Base-by-base conservation (phyloP, 2,113 vertebrate genomes). In the Sorex araneus region DNA sequence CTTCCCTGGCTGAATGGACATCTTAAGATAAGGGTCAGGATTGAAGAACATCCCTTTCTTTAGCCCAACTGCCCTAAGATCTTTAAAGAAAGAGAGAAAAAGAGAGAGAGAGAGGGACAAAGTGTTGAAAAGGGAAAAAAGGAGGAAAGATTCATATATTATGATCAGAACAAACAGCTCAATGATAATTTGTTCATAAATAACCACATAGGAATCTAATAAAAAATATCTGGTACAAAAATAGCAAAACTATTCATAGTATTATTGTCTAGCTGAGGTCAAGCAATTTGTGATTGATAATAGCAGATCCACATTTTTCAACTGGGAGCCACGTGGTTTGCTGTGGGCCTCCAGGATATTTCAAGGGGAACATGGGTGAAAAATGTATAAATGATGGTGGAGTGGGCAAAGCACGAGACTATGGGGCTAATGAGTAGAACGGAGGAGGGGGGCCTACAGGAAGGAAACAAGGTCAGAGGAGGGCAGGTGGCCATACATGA, bases 11-110 rank as follows among this genome's bases (percentile, higher is more conserved):
- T 99, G 99, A 97, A 99, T 99, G 95, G 99, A 99, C 99, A 99
- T 99, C 98, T 99, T 99, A 75, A 99, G 98, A 94, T 99, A 99
- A 23, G 99, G 99, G 97, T 99, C 99, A 30, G 99, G 99, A 93
- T 99, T 99, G 97, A 99, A 99, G 98, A 99, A 99, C 99, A 99
- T 99, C 76, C 99, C 99, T 97, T 99, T 99, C 98, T 99, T 99
- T 95, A 99, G 97, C 30, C 99, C 99, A 75, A 98, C 97, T 81
- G 99, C 99, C 83, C 99, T 98, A 83, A 99, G 98, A 97, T 99
- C 99, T 99, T 95, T 40, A 92, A 97, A 96, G 76, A 95, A 89
- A 95, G 86, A 36, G 6, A 90, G 73, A 82, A n/a, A 40, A 40
- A 85, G 6, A 73, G 1, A 77, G n/a, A n/a, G 27, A 28, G n/a